phyloP scores from a whole-genome alignment of 1,140 invertebrate genomes.

The Listronotus bonariensis region DNA sequence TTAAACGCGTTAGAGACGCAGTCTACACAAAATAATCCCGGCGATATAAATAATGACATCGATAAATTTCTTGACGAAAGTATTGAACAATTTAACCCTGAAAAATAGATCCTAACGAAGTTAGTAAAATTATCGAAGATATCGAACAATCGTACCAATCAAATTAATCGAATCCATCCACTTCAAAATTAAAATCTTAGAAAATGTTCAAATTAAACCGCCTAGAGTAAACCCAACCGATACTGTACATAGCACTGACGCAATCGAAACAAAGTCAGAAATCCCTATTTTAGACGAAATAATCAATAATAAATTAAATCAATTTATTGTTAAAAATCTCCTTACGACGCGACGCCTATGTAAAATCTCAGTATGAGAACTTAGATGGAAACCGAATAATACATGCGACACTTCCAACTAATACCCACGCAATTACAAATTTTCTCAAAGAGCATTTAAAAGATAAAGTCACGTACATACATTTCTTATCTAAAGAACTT shows the following conservation, averaged over 20 bases:
- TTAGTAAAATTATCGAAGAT: neutral
- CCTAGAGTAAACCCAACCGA: neutral
- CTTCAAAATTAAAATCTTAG: slow-evolving; percentile 15
- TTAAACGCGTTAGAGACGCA: no score
- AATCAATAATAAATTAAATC: slow-evolving; percentile 18
- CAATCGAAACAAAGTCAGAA: neutral
- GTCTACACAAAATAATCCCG: slow-evolving; percentile 10
- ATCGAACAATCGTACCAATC: neutral
- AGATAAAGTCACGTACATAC: neutral
- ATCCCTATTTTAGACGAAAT: slow-evolving; percentile 13
- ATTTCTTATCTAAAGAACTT: slow-evolving; percentile 20
- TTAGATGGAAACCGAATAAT: slow-evolving; percentile 17
- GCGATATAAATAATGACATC: slow-evolving; percentile 14
- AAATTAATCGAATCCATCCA: neutral
- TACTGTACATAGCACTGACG: neutral
- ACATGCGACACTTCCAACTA: slow-evolving; percentile 4
- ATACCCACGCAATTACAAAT: neutral
- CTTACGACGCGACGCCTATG: neutral
- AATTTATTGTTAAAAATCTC: slow-evolving; percentile 18
- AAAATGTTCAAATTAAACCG: slow-evolving; percentile 14
- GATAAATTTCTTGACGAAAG: neutral
- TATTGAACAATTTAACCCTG: no score
- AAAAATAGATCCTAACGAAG: neutral
- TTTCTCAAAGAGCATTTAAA: neutral
- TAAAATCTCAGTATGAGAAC: slow-evolving; percentile 10